A percentile compares a stretch with the other conserved stretches of the same genome.
Evolutionary conservation across 2,113 vertebrate genomes (phyloP).

Genomic region (Callorhinus ursinus): DNA sequence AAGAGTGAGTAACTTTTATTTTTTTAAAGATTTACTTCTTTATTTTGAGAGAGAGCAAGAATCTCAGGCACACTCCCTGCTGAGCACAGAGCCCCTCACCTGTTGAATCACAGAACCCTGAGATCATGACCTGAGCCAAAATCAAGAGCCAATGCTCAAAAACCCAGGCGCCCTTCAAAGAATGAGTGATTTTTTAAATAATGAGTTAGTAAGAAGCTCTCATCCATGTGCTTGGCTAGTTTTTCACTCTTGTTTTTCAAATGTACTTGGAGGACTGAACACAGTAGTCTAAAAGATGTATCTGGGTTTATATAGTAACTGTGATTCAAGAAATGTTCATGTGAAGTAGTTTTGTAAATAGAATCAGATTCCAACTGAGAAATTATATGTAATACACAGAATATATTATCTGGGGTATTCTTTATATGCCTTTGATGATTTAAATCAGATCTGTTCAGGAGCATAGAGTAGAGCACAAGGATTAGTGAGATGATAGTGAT

Average conservation of each 20-base stretch:
- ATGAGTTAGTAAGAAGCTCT: not conserved
- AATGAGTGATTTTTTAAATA: not conserved
- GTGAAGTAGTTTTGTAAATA: not conserved
- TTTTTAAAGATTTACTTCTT: not conserved
- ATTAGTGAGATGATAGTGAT: not conserved
- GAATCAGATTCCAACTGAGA: constrained; percentile 49
- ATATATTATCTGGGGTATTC: not conserved
- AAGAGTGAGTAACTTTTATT: not conserved
- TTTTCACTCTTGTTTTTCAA: constrained; percentile 33
- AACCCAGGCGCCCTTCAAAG: not conserved
- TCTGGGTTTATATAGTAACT: not conserved
- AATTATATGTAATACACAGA: not conserved
- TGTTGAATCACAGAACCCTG: not conserved
- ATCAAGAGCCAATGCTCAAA: not conserved
- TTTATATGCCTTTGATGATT: not conserved
- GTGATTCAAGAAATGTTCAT: constrained; percentile 13
- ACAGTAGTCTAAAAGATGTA: not conserved
- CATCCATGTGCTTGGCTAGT: not conserved
- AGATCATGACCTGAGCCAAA: not conserved
- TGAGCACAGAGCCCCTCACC: not conserved
- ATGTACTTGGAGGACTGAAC: constrained; percentile 4
- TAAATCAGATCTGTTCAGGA: not conserved
- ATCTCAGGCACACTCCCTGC: not conserved
- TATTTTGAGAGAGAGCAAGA: not conserved
- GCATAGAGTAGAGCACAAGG: not conserved